Percentiles rank a stretch among this genome's conserved stretches.
Evolutionary conservation across 2,797 vertebrate genomes (phyloP).

Genomic region (Arnoldichthys spilopterus): DNA sequence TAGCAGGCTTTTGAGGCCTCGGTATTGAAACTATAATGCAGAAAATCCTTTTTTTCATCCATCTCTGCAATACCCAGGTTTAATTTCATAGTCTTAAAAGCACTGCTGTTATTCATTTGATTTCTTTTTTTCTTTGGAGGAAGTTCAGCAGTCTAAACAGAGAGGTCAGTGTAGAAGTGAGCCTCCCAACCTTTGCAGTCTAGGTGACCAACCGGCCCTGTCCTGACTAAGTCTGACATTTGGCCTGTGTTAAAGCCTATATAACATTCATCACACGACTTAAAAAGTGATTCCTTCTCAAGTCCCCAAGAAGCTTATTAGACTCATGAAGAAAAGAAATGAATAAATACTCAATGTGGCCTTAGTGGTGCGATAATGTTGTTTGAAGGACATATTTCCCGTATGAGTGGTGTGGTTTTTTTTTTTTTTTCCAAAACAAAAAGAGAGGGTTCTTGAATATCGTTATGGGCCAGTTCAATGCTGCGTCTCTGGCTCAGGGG

Average conservation of each 20-base stretch:
- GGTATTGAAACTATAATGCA: conserved; percentile 8
- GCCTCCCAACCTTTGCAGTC: conserved; percentile 51
- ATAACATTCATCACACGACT: conserved; percentile 65
- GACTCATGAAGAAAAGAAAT: conserved; percentile 79
- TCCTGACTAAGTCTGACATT: conserved; percentile 77
- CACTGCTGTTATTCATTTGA: conserved; percentile 70
- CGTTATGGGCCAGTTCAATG: conserved; percentile 68
- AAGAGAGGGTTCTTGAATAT: conserved; percentile 70
- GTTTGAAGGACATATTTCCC: conserved; percentile 80
- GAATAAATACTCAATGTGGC: conserved; percentile 81
- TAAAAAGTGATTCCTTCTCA: conserved; percentile 55
- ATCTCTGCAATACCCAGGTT: conserved; percentile 60
- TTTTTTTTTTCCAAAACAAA: conserved; percentile 66
- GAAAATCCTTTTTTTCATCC: conserved; percentile 49
- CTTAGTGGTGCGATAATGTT: conserved; percentile 81
- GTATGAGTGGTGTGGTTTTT: conserved; percentile 75
- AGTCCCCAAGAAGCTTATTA: conserved; percentile 85
- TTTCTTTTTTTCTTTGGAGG: conserved; percentile 63
- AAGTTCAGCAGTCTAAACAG: not conserved
- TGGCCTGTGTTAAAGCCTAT: conserved; percentile 76
- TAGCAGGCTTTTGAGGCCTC: conserved; percentile 4
- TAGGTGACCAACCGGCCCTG: conserved; percentile 76
- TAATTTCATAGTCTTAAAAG: conserved; percentile 69
- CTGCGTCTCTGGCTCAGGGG: conserved; percentile 78
- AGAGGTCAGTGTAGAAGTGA: conserved; percentile 1